These are phyloP conservation scores for Drosophila trapezifrons DNA, from an alignment of 1,140 invertebrate genomes.

Conservation along the genomic window DNA sequence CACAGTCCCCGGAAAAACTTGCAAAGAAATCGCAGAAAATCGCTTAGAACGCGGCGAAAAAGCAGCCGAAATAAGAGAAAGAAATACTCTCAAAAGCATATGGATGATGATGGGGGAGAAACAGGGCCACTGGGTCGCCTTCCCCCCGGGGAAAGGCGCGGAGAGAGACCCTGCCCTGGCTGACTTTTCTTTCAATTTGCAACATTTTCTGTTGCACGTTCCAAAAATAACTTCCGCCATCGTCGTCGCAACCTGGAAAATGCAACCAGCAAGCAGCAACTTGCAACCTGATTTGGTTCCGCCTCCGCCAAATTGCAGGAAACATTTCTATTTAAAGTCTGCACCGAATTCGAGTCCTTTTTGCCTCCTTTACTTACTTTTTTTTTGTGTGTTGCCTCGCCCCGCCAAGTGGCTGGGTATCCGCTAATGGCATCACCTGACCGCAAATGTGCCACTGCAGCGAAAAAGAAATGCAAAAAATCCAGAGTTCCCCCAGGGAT, in stretches of 20 bases:
- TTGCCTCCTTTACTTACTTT: neutral
- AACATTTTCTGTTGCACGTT: constrained; percentile 77
- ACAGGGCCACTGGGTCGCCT: constrained; percentile 37
- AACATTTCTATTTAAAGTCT: constrained; percentile 72
- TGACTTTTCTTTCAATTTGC: constrained; percentile 79
- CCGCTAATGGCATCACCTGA: constrained; percentile 44
- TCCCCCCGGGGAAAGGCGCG: too few relatives aligned
- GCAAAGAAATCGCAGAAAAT: constrained; percentile 73
- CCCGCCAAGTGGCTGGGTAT: constrained; percentile 26
- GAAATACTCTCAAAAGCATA: constrained; percentile 65
- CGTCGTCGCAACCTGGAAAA: constrained; percentile 11
- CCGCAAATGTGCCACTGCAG: constrained; percentile 30
- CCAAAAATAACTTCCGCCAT: constrained; percentile 78
- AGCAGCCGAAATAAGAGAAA: constrained; percentile 30
- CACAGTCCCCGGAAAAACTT: constrained; percentile 36
- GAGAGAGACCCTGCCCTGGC: neutral
- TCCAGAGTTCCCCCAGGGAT: neutral
- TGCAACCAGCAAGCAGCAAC: constrained; percentile 22
- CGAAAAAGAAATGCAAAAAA: constrained; percentile 6
- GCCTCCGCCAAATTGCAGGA: constrained; percentile 72
- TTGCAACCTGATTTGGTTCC: constrained; percentile 64
- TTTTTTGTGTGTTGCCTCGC: too few relatives aligned
- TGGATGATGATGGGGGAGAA: constrained; percentile 35
- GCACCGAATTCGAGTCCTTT: constrained; percentile 18
- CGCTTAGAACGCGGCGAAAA: constrained; percentile 68